These are phyloP conservation scores for Leucopsar rothschildi DNA, from an alignment of 2,113 vertebrate species.

Conservation along the genomic window DNA sequence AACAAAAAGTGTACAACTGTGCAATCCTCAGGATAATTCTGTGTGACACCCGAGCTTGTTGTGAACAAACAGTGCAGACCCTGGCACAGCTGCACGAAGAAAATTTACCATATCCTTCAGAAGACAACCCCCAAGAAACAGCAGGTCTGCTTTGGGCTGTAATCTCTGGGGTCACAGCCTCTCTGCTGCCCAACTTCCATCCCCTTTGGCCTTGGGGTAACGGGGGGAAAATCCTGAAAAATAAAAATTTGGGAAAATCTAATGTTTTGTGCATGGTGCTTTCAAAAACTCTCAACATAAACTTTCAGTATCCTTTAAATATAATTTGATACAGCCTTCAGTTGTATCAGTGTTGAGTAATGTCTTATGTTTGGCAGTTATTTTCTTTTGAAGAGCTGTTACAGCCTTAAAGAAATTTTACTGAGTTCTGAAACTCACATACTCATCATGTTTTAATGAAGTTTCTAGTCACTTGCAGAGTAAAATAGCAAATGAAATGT, in stretches of 20 bases:
- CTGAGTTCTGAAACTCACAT: not conserved
- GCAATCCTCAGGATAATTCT: not conserved
- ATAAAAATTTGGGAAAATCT: not conserved
- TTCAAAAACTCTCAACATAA: not conserved
- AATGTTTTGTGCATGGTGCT: not conserved
- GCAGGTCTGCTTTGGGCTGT: not conserved
- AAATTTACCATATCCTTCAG: not conserved
- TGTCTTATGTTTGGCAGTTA: not conserved
- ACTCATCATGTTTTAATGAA: not conserved
- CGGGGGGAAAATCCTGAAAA: not conserved
- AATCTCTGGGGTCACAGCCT: not conserved
- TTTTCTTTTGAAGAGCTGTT: not conserved
- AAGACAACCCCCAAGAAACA: not conserved
- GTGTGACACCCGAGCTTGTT: not conserved
- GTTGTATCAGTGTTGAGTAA: not conserved
- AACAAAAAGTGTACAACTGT: not conserved
- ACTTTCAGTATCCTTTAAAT: not conserved
- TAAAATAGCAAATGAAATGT: not conserved
- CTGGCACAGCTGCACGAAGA: not conserved
- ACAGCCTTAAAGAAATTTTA: not conserved
- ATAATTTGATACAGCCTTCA: not conserved
- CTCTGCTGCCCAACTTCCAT: not conserved
- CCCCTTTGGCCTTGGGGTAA: not conserved
- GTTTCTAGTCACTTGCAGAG: not conserved
- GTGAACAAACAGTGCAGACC: not conserved